Base-by-base conservation (phyloP, 2,888 invertebrate genomes). In the Anagyrus pseudococci region DNA sequence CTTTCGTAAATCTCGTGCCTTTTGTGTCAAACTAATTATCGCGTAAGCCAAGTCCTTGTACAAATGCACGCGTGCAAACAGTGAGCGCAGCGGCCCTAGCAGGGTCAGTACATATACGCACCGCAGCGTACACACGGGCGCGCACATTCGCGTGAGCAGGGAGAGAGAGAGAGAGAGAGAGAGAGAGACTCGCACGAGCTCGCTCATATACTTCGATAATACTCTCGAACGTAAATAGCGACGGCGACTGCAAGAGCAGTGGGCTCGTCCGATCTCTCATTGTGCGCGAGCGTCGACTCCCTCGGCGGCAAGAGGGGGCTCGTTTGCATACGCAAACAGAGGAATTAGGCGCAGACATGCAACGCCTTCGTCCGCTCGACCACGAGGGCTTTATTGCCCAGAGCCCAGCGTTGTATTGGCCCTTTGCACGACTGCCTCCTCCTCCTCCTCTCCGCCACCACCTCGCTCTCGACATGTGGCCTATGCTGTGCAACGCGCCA, bases 321-420 rank as follows among this genome's bases (percentile, higher is more conserved):
- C 74, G 74, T 77, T 76, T 75, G 75, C 75, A 75, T 76, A 77
- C 68, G 68, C 75, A 77, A 76, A 76, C 73, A 73, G 71, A 69
- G 74, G 72, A 72, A 73, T 76, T 73, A 73, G 73, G 71, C 66
- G 62, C 68, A 70, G 68, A 70, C 71, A 70, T 71, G 72, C 70
- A 58, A 52, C 50, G 52, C 58, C 55, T 53, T 52, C 48, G 52
- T n/a, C 20, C 22, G 15, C 22, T 46, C 55, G 25, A 13, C 25
- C 46, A 22, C 55, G 29, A 7, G 10, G 29, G 29, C 29, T 29
- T 29, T 29, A 29, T 29, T n/a, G n/a, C n/a, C n/a, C n/a, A n/a
- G n/a, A n/a, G n/a, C n/a, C n/a, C n/a, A n/a, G n/a, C n/a, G n/a
- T n/a, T n/a, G n/a, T n/a, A n/a, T n/a, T n/a, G n/a, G n/a, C n/a